Conservation (phyloP, 2,888 invertebrate species). For the Dynastes grantii region DNA sequence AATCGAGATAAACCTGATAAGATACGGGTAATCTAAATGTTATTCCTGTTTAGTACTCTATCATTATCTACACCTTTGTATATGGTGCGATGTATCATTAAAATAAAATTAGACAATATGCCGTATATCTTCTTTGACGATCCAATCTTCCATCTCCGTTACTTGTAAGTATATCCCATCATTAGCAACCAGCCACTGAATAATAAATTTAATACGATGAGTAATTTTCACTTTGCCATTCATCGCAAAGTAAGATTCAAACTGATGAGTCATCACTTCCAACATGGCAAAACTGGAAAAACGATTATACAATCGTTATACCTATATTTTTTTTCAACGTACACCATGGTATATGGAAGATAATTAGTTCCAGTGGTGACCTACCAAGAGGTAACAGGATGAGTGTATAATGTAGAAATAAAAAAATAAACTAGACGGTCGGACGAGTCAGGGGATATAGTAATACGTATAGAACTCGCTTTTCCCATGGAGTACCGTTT, state of each 20-base stretch:
- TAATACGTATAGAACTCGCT: constrained; percentile 4
- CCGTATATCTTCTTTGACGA: too few species aligned
- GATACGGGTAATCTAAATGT: not conserved
- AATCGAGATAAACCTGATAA: constrained; percentile 1
- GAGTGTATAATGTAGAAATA: not conserved
- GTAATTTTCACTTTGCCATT: constrained; percentile 19
- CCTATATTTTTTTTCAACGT: not conserved
- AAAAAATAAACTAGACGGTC: not conserved
- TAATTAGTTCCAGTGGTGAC: constrained; percentile 17
- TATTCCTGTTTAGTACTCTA: not conserved
- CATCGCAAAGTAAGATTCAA: not conserved
- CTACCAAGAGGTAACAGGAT: constrained; percentile 6
- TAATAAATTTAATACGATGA: constrained; percentile 26
- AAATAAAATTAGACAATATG: too few species aligned
- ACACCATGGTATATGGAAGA: not conserved
- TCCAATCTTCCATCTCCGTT: too few species aligned
- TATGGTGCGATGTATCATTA: too few species aligned
- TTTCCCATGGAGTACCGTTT: not conserved
- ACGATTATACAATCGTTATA: not conserved
- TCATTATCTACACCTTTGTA: not conserved
- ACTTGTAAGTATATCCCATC: too few species aligned
- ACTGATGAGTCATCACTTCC: not conserved
- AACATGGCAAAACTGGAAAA: constrained; percentile 14
- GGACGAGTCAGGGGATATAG: not conserved
- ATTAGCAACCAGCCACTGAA: not conserved